Conservation (phyloP, 2,888 invertebrate species). For the Boloria euphrosyne region DNA sequence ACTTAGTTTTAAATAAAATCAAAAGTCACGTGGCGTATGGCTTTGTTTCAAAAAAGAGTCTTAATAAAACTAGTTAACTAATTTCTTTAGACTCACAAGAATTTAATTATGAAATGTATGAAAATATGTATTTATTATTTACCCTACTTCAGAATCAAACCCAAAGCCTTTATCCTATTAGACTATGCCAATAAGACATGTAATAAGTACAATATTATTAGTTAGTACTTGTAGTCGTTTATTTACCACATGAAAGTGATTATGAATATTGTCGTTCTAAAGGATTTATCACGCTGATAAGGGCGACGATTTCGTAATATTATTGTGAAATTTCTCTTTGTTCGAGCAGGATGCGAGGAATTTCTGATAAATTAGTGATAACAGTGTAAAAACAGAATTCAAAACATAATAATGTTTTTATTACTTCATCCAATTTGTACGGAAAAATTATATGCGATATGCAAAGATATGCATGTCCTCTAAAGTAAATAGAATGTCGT, state of each 20-base stretch:
- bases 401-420: conserved; percentile 15
- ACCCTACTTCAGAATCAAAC: no score
- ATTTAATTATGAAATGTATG: no score
- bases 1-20: no score
- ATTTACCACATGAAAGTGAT: conserved; percentile 21
- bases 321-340: conserved; percentile 42
- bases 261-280: conserved; percentile 21
- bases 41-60: no score
- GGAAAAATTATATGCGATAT: background rate
- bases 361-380: conserved; percentile 44
- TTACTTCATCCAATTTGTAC: background rate
- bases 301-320: conserved; percentile 38
- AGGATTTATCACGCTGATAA: conserved; percentile 39
- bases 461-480: background rate
- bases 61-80: no score
- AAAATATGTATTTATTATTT: no score
- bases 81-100: no score
- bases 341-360: conserved; percentile 44
- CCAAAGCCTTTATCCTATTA: no score
- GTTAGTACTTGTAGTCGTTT: background rate
- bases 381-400: conserved; percentile 32
- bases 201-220: no score
- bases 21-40: no score
- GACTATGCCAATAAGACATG: no score
- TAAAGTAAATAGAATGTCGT: background rate